Percentiles rank a stretch among this genome's conserved stretches.
These are phyloP conservation scores for Lochmaea crataegi DNA, from an alignment of 2,888 invertebrate genomes.

Conservation along the genomic window DNA sequence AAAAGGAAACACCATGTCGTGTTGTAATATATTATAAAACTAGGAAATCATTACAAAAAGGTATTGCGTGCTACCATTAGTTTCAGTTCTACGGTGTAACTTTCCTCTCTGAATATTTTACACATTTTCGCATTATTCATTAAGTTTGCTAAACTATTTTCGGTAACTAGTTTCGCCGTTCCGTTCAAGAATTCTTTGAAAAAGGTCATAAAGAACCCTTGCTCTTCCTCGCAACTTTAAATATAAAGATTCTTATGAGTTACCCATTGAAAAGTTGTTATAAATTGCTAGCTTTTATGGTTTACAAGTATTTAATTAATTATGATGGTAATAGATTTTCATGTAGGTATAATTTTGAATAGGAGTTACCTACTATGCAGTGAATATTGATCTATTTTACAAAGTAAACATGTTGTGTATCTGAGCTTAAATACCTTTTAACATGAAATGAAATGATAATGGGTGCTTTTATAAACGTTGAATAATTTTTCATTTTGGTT, in stretches of 20 bases:
- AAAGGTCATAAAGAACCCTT: background rate
- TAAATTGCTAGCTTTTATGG: too few species aligned
- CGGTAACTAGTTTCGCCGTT: background rate
- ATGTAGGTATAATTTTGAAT: too few species aligned
- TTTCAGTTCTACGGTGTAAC: background rate
- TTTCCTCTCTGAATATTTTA: slow-evolving; percentile 19
- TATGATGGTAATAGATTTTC: too few species aligned
- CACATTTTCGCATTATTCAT: slow-evolving; percentile 13
- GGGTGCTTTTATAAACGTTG: too few species aligned
- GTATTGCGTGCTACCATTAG: slow-evolving; percentile 33
- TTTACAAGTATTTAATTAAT: too few species aligned
- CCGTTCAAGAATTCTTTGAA: background rate
- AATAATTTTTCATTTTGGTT: too few species aligned
- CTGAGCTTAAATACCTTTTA: too few species aligned
- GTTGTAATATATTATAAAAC: slow-evolving; percentile 33
- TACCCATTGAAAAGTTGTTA: too few species aligned
- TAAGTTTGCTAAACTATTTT: slow-evolving; percentile 18
- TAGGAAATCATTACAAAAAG: slow-evolving; percentile 32
- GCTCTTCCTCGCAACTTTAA: background rate
- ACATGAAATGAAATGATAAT: too few species aligned
- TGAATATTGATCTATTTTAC: too few species aligned
- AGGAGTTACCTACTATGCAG: too few species aligned
- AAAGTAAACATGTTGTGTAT: too few species aligned
- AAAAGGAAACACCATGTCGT: slow-evolving; percentile 26
- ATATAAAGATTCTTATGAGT: background rate